Evolutionary conservation across 2,888 invertebrate genomes (phyloP).

Genomic region (Hirtodrosophila histrioides): DNA sequence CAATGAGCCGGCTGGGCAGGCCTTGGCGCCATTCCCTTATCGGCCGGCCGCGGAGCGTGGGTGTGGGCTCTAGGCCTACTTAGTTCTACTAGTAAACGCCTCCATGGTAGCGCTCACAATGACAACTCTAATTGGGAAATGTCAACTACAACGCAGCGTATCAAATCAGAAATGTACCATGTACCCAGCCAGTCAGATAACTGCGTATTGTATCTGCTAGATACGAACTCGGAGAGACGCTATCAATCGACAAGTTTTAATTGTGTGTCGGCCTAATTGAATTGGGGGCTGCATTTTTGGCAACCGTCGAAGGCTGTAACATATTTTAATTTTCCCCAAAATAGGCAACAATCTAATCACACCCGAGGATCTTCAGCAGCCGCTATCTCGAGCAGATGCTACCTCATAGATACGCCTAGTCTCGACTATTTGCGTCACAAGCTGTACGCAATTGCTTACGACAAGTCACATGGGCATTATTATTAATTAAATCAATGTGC

Average conservation of each 20-base stretch:
- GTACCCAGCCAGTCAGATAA: slow-evolving; percentile 50
- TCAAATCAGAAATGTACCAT: slow-evolving; percentile 39
- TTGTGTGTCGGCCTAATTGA: slow-evolving; percentile 80
- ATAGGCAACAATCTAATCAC: slow-evolving; percentile 27
- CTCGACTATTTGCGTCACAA: slow-evolving; percentile 62
- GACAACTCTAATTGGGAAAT: slow-evolving; percentile 78
- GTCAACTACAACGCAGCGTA: slow-evolving; percentile 45
- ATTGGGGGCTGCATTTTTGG: slow-evolving; percentile 55
- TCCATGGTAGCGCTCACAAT: slow-evolving; percentile 7
- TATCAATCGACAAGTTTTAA: slow-evolving; percentile 73
- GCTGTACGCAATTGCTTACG: slow-evolving; percentile 40
- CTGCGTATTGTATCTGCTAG: slow-evolving; percentile 55
- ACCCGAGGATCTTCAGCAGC: slow-evolving; percentile 16
- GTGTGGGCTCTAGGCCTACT: slow-evolving; percentile 1
- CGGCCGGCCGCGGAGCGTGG: slow-evolving; percentile 19
- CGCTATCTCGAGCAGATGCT: slow-evolving; percentile 53
- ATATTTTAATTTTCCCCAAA: slow-evolving; percentile 69
- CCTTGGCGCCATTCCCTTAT: slow-evolving; percentile 54
- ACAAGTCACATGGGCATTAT: slow-evolving; percentile 74
- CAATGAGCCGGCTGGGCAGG: slow-evolving; percentile 9
- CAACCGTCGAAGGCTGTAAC: slow-evolving; percentile 24
- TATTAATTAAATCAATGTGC: slow-evolving; percentile 76
- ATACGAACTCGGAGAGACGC: slow-evolving; percentile 34
- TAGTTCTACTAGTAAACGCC: slow-evolving; percentile 27
- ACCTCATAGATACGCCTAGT: slow-evolving; percentile 49